Evolutionary conservation across 2,797 vertebrate genomes (phyloP).

Genomic region (Ibycter americanus): DNA sequence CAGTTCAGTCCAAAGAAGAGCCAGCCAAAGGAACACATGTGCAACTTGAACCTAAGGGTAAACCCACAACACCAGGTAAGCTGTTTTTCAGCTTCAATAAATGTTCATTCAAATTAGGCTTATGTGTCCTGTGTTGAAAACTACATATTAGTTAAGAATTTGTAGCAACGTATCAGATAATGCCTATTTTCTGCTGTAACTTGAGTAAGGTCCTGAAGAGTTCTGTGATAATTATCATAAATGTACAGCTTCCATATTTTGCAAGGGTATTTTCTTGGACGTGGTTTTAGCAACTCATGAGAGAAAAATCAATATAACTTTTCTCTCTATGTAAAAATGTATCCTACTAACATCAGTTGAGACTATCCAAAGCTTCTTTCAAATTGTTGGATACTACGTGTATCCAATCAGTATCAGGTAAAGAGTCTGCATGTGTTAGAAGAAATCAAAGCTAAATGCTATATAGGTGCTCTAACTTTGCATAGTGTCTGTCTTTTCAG

Average conservation of each 20-base stretch:
- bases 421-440: not conserved
- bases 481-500: not conserved
- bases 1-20: conserved; percentile 67
- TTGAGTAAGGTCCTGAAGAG: not conserved
- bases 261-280: not conserved
- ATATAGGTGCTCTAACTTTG: not conserved
- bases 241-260: not conserved
- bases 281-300: not conserved
- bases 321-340: not conserved
- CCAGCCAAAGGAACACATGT: conserved; percentile 70
- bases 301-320: not conserved
- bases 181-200: not conserved
- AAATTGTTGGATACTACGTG: not conserved
- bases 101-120: not conserved
- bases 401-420: not conserved
- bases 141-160: not conserved
- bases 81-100: not conserved
- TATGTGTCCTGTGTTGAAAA: not conserved
- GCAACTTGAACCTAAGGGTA: conserved; percentile 73
- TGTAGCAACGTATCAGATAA: not conserved
- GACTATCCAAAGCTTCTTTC: not conserved
- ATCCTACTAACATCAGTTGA: not conserved
- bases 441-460: not conserved
- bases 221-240: not conserved
- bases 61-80: conserved; percentile 80